Evolutionary conservation across 2,888 invertebrate genomes (phyloP).

Genomic region (Ormia ochracea): DNA sequence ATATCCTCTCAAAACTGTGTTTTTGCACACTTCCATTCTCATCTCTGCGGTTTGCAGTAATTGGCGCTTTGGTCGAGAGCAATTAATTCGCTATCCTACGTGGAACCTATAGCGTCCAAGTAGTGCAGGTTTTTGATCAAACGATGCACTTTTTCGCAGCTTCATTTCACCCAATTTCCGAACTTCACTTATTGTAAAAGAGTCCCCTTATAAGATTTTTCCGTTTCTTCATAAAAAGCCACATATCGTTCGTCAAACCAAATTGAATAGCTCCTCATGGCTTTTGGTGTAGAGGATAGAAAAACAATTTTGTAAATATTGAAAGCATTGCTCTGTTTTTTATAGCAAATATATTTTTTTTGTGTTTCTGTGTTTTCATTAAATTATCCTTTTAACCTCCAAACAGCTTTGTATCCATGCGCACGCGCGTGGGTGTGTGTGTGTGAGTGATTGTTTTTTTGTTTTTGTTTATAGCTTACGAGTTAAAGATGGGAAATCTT

Average conservation of each 20-base stretch:
- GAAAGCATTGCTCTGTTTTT: constrained; percentile 2
- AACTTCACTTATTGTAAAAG: background rate
- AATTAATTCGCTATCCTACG: too few relatives aligned
- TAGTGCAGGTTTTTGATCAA: too few relatives aligned
- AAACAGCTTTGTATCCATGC: background rate
- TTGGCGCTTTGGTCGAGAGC: too few relatives aligned
- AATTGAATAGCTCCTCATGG: background rate
- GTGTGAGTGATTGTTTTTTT: background rate
- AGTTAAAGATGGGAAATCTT: too few relatives aligned
- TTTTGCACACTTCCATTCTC: too few relatives aligned
- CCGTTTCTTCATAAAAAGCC: background rate
- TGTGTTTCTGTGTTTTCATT: constrained; percentile 37
- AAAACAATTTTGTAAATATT: constrained; percentile 19
- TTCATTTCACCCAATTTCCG: too few relatives aligned
- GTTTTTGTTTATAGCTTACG: too few relatives aligned
- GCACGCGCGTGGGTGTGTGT: background rate
- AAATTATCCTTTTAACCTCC: constrained; percentile 49
- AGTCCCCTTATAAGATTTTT: background rate
- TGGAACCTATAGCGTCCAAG: too few relatives aligned
- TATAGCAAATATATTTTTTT: background rate
- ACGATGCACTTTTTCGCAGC: too few relatives aligned
- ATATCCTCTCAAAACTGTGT: too few relatives aligned
- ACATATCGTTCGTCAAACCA: background rate
- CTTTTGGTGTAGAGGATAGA: background rate
- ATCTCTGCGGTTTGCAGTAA: too few relatives aligned